Evolutionary conservation across 2,113 vertebrate species (phyloP).

Genomic region (Chroicocephalus ridibundus): DNA sequence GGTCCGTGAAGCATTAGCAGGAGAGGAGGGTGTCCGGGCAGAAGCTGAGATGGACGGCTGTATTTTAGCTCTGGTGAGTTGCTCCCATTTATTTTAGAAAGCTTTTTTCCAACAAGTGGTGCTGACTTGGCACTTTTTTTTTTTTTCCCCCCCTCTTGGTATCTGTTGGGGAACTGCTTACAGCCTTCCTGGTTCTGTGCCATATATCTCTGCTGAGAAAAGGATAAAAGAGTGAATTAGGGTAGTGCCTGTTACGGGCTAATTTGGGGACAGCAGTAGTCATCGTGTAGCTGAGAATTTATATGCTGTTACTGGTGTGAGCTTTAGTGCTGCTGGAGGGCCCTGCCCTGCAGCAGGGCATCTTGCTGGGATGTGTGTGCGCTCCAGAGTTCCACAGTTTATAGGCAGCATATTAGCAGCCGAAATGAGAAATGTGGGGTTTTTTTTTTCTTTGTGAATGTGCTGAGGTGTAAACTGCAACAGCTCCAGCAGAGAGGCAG

Average conservation of each 20-base stretch:
- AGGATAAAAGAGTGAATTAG: neutral
- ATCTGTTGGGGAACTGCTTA: neutral
- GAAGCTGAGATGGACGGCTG: neutral
- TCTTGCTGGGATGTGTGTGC: neutral
- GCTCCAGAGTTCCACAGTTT: neutral
- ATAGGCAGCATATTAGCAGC: too few relatives aligned
- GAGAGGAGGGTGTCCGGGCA: accelerated
- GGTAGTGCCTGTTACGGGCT: neutral
- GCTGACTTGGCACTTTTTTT: neutral
- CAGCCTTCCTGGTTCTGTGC: neutral
- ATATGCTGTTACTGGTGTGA: neutral
- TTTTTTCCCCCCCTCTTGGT: neutral
- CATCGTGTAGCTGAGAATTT: accelerated
- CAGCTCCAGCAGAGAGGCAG: neutral
- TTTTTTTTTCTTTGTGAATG: neutral
- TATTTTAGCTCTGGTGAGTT: neutral
- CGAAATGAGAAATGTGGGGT: neutral
- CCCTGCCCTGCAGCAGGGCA: neutral
- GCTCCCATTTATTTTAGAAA: neutral
- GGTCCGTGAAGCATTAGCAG: accelerated
- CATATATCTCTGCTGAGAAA: neutral
- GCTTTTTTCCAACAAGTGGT: neutral
- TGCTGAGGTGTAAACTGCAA: neutral
- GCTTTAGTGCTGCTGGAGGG: neutral
- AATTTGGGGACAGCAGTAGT: neutral